These are phyloP conservation scores for Tragopan temminckii DNA, from an alignment of 2,797 vertebrate species.

Conservation along the genomic window DNA sequence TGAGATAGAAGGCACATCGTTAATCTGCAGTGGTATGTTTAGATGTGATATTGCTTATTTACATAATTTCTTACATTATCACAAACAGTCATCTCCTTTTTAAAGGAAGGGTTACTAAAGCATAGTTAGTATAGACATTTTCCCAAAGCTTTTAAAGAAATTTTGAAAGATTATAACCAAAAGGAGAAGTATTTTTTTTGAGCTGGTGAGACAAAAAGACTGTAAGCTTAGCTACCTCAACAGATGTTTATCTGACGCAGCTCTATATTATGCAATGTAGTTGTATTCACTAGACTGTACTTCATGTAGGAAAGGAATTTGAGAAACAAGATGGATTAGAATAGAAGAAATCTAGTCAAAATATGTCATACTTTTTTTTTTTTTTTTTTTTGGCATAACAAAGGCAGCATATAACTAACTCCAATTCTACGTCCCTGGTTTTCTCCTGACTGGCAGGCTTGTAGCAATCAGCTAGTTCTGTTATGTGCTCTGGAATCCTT, in stretches of 20 bases:
- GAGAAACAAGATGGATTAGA: neutral
- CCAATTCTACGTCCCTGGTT: neutral
- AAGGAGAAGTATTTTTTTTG: neutral
- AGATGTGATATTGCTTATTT: neutral
- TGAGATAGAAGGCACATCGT: neutral
- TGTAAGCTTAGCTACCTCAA: neutral
- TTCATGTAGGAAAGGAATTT: neutral
- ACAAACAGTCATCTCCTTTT: neutral
- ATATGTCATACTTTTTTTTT: neutral
- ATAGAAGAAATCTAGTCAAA: neutral
- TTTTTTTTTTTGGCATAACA: neutral
- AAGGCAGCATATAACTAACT: neutral
- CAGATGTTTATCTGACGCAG: neutral
- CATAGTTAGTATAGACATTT: neutral
- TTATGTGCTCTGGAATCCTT: neutral
- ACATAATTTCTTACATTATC: neutral
- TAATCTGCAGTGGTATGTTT: neutral
- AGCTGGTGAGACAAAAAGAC: neutral
- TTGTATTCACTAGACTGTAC: neutral
- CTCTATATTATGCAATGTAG: neutral
- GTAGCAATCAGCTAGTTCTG: neutral
- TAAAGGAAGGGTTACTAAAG: neutral
- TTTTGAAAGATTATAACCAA: neutral
- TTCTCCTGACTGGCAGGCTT: neutral
- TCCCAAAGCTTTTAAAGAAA: neutral